These are phyloP conservation scores for Megaceryle torquata DNA, from an alignment of 2,113 vertebrate species.

Conservation along the genomic window DNA sequence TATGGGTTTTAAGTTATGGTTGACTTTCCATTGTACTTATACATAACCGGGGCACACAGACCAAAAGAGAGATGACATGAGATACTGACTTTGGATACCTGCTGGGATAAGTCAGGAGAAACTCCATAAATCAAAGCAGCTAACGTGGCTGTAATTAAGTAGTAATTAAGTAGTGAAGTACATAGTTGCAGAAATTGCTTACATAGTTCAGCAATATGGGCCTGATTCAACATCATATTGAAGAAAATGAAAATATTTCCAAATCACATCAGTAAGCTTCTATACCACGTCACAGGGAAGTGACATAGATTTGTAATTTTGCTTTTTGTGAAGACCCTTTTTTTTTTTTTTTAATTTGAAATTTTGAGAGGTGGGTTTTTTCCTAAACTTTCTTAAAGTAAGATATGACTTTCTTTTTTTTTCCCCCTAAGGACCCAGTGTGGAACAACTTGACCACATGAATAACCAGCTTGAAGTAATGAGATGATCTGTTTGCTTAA, in stretches of 20 bases:
- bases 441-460: not conserved
- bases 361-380: rapidly evolving
- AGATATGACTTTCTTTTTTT: not conserved
- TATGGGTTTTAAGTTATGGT: not conserved
- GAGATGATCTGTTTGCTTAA: not conserved
- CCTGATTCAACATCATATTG: not conserved
- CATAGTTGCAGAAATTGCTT: not conserved
- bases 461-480: not conserved
- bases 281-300: not conserved
- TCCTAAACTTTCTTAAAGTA: not conserved
- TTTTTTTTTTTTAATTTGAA: not conserved
- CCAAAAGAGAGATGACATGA: not conserved
- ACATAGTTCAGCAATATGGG: not conserved
- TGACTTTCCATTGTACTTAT: not conserved
- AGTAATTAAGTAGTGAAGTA: not conserved
- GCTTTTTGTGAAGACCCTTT: not conserved
- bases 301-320: not conserved
- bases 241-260: not conserved
- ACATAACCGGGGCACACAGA: not conserved
- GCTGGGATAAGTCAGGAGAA: not conserved
- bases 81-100: not conserved
- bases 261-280: not conserved
- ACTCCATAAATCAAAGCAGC: not conserved
- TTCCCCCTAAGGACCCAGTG: not conserved
- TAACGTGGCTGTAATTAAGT: not conserved